These are phyloP conservation scores for Drosophila busckii DNA, from an alignment of 1,140 invertebrate genomes.

Conservation along the genomic window DNA sequence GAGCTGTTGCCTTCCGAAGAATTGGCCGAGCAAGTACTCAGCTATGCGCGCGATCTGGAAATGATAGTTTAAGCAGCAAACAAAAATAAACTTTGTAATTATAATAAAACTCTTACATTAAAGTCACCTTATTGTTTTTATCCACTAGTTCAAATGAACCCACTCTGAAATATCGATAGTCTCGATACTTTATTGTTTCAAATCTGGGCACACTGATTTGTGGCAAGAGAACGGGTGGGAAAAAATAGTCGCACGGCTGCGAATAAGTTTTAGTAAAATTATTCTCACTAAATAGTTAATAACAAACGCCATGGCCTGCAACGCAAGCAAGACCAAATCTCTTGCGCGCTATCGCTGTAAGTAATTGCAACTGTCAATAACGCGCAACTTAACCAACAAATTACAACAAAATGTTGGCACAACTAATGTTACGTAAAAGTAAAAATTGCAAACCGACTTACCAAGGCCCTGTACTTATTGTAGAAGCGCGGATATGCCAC, in stretches of 20 bases:
- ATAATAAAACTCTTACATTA: conserved; percentile 31
- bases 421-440: conserved; percentile 65
- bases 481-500: conserved; percentile 81
- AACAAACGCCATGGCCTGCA: conserved; percentile 69
- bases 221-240: conserved; percentile 47
- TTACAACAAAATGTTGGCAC: conserved; percentile 16
- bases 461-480: conserved; percentile 47
- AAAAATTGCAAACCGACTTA: conserved; percentile 24
- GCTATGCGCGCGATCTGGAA: conserved; percentile 98
- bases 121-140: neutral
- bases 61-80: conserved; percentile 94
- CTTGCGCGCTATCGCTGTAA: conserved; percentile 73
- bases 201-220: conserved; percentile 38
- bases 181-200: conserved; percentile 16
- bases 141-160: neutral
- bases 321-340: conserved; percentile 75
- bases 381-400: conserved; percentile 67
- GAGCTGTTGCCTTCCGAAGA: conserved; percentile 92
- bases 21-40: conserved; percentile 94
- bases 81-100: conserved; percentile 19
- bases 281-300: conserved; percentile 49
- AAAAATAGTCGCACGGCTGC: conserved; percentile 54
- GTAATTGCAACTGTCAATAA: conserved; percentile 21
- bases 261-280: conserved; percentile 48
- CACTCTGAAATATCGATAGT: conserved; percentile 1